Evolutionary conservation across 2,888 invertebrate genomes (phyloP).

Genomic region (Resseliella maxima): DNA sequence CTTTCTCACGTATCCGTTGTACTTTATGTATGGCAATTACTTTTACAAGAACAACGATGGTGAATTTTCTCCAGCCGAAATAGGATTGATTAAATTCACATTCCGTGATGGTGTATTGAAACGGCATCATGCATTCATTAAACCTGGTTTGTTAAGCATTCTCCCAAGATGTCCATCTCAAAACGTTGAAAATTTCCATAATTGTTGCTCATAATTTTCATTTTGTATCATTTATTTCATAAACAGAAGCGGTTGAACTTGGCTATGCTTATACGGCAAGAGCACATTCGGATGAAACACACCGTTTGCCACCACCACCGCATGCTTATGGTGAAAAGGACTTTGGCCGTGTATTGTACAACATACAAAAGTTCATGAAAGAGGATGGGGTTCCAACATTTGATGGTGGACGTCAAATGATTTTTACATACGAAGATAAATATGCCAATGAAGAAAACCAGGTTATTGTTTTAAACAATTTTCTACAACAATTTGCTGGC

Average conservation of each 20-base stretch:
- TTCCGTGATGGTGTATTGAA: constrained; percentile 9
- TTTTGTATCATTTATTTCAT: neutral
- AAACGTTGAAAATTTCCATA: neutral
- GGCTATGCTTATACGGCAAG: constrained; percentile 69
- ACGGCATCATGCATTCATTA: neutral
- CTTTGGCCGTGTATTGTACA: constrained; percentile 64
- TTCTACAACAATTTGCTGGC: neutral
- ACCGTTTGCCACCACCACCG: constrained; percentile 68
- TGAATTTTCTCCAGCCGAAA: neutral
- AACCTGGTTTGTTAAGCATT: constrained; percentile 4
- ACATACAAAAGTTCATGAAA: constrained; percentile 67
- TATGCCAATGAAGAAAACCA: neutral
- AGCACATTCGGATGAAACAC: constrained; percentile 67
- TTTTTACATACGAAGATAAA: neutral
- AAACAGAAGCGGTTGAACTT: constrained; percentile 57
- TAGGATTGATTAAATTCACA: neutral
- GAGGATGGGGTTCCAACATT: constrained; percentile 55
- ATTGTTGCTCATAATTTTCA: neutral
- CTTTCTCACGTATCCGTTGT: neutral
- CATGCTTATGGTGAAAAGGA: constrained; percentile 62
- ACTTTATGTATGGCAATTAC: constrained; percentile 7
- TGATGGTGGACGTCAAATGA: neutral
- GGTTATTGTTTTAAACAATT: neutral
- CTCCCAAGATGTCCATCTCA: neutral
- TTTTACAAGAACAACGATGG: constrained; percentile 25